A percentile compares a stretch with the other conserved stretches of the same genome.
phyloP scores from a whole-genome alignment of 2,888 invertebrate genomes.

The Chalcosyrphus nemorum region DNA sequence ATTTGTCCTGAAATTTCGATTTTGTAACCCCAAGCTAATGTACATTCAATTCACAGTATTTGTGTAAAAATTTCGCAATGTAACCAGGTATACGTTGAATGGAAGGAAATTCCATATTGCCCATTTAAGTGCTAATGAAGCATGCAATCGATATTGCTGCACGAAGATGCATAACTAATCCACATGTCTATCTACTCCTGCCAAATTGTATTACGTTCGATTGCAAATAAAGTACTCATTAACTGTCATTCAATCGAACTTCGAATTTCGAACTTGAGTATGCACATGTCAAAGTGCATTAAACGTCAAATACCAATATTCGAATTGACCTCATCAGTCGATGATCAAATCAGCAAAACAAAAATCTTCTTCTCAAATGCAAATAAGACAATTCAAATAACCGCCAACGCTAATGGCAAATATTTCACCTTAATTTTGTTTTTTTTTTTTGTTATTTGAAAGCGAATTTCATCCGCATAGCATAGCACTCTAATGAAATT shows the following conservation, averaged over 20 bases:
- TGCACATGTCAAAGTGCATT: background rate
- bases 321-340: background rate
- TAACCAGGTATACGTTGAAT: background rate
- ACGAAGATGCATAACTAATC: slow-evolving; percentile 16
- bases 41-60: background rate
- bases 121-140: slow-evolving; percentile 32
- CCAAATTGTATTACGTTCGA: background rate
- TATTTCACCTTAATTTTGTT: background rate
- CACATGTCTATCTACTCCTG: background rate
- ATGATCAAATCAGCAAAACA: too few relatives aligned
- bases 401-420: slow-evolving; percentile 15
- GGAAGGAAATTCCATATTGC: slow-evolving; percentile 3
- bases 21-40: background rate
- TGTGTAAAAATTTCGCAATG: background rate
- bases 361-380: background rate
- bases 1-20: background rate
- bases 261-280: background rate
- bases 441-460: background rate
- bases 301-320: background rate
- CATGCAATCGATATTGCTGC: slow-evolving; percentile 6
- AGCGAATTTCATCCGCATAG: background rate
- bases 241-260: background rate
- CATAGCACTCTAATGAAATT: slow-evolving; percentile 1
- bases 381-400: background rate
- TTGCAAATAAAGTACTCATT: slow-evolving; percentile 29